Evolutionary conservation across 2,888 invertebrate genomes (phyloP).

Genomic region (Netelia fuscicornis): DNA sequence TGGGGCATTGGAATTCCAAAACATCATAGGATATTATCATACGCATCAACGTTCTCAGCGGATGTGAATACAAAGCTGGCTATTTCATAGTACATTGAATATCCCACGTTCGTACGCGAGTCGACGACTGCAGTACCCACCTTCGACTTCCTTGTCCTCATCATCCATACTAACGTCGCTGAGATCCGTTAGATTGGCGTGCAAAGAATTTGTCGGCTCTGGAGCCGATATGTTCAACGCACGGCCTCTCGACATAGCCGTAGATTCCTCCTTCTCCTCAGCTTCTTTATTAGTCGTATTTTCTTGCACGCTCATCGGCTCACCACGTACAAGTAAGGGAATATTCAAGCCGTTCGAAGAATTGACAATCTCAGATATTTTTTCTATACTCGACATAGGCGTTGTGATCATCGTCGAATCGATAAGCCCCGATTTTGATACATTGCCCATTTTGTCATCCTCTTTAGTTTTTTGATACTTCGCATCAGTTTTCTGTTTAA

Average conservation of each 20-base stretch:
- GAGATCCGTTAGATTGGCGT: constrained; percentile 87
- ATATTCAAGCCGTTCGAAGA: constrained; percentile 53
- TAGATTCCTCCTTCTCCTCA: constrained; percentile 46
- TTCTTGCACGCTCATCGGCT: constrained; percentile 62
- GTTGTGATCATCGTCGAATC: constrained; percentile 86
- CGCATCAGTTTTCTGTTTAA: constrained; percentile 77
- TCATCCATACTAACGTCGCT: constrained; percentile 92
- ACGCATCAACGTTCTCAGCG: no score
- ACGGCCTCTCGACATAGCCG: constrained; percentile 75
- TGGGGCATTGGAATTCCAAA: neutral
- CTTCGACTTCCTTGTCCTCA: constrained; percentile 85
- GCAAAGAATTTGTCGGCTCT: constrained; percentile 81
- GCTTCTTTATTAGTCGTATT: constrained; percentile 32
- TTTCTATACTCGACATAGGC: constrained; percentile 57
- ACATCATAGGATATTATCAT: neutral
- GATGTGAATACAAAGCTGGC: neutral
- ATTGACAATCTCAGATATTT: constrained; percentile 50
- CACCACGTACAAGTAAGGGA: constrained; percentile 74
- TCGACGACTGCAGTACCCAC: constrained; percentile 69
- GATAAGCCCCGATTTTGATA: constrained; percentile 88
- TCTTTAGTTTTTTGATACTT: constrained; percentile 79
- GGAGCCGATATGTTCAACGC: constrained; percentile 81
- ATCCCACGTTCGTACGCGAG: neutral
- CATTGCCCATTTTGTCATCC: constrained; percentile 69
- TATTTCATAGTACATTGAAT: neutral